These are phyloP conservation scores for Euwallacea fornicatus DNA, from an alignment of 1,140 invertebrate species.

Conservation along the genomic window DNA sequence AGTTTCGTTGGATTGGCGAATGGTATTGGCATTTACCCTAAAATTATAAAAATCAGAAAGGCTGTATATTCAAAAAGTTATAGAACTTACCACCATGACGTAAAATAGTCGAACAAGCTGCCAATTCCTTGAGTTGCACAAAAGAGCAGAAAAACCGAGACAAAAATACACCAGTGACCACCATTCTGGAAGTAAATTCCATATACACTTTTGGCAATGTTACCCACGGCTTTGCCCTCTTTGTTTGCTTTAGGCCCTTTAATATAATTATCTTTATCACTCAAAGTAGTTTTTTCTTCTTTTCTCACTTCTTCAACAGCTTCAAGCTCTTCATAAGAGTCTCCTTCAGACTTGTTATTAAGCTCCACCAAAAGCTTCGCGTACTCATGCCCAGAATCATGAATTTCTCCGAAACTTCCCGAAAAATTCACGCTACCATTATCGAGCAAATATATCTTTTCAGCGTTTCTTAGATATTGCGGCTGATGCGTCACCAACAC, in stretches of 20 bases:
- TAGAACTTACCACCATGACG: constrained; percentile 30
- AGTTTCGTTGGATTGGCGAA: constrained; percentile 11
- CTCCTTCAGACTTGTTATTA: constrained; percentile 51
- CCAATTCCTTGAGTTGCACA: constrained; percentile 13
- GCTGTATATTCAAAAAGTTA: background rate
- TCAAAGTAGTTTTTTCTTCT: background rate
- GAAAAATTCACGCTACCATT: constrained; percentile 62
- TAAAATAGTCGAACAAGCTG: constrained; percentile 27
- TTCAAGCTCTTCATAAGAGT: constrained; percentile 6
- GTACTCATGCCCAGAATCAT: constrained; percentile 49
- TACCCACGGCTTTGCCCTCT: constrained; percentile 54
- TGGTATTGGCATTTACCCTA: constrained; percentile 30
- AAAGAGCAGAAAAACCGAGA: constrained; percentile 20
- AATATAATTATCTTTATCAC: background rate
- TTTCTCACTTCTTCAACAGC: background rate
- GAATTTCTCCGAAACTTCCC: constrained; percentile 54
- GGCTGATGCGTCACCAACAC: constrained; percentile 88
- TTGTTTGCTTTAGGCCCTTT: constrained; percentile 11
- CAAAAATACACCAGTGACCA: constrained; percentile 47
- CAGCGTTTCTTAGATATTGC: constrained; percentile 78
- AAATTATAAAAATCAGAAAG: background rate
- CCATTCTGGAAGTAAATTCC: constrained; percentile 63
- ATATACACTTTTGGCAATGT: constrained; percentile 61
- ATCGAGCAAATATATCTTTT: constrained; percentile 65
- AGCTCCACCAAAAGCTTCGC: constrained; percentile 59